Evolutionary conservation across 1,140 invertebrate genomes (phyloP), one percentile per base, ranked within the genome.

Genomic region (Drosophila subobscura): DNA sequence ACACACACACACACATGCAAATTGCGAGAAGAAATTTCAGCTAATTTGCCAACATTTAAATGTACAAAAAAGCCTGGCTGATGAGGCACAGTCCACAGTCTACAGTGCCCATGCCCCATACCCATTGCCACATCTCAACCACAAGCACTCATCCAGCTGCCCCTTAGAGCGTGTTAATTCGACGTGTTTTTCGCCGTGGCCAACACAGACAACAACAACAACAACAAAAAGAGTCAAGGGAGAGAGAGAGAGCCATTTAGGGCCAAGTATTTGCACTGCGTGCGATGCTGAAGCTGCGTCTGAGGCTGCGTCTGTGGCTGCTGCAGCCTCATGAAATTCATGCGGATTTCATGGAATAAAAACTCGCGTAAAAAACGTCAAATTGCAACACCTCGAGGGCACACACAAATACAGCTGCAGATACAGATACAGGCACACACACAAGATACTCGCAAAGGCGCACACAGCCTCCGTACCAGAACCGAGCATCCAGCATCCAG

Each of bases 381-480:
- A 90, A 90, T 89, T 90, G 89, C 89, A 90, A 91, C 89, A 90
- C 89, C 89, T 89, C 58, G 72, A 84, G 85, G 81, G 85, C 85
- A 83, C 77, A 71, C 46, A 74, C 44, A 75, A 52, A 49, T 64
- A 71, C 49, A 75, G 53, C 70, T 44, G 33, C 61, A 55, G 14
- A 47, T 14, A 44, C 12, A 20, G 42, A 22, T 47, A 12, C 42
- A 66, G 45, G 49, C 52, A 54, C 16, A 20, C 1, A 20, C 16
- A 20, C 16, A 20, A 20, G 16, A 20, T 20, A 20, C 16, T 20
- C 16, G n/a, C n/a, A n/a, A n/a, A n/a, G 33, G 23, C 47, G 22
- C 33, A 46, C 42, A 50, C 47, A 57, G 27, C 25, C 27, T 51
- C 44, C n/a, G 22, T 58, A 20, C 45, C 45, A 70, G 42, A 71